Base-by-base conservation (phyloP, 1,140 invertebrate species). In the Pseudobourletiella spinata region DNA sequence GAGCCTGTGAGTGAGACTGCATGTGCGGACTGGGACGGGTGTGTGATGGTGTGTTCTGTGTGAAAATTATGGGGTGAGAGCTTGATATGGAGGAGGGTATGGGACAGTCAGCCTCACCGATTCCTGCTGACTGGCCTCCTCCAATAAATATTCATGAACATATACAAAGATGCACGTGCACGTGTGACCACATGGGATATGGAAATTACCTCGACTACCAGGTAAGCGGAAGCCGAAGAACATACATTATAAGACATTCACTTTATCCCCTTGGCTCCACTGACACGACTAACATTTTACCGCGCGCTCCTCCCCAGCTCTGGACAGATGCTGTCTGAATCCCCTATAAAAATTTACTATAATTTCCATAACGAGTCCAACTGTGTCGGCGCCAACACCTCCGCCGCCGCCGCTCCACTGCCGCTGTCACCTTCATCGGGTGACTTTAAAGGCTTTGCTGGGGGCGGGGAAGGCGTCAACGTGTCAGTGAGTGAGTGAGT, bases 121-220 rank as follows among this genome's bases (percentile, higher is more conserved):
- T n/a, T 59, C 20, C 59, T 61, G 56, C 77, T 57, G 75, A 77
- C 32, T 77, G 79, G 72, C 80, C 82, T 64, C 75, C 82, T 57
- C 84, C 86, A 72, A 76, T 84, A 55, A 87, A 90, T 77, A 82
- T 91, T 74, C 81, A 87, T 72, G 82, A 86, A 76, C 88, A 91
- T 79, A 89, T 90, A 74, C 85, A 88, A 76, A 83, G 83, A 72
- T 91, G 88, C 76, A 83, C 86, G 61, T 91, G 88, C 78, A 86
- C 86, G 69, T 91, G 88, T 79, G 87, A 89, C 79, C 88, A 91
- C 80, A 88, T 90, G 86, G 88, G 88, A 74, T 90, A 88, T 76
- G 88, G 88, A 66, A 89, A 89, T 79, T 89, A 86, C 74, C 85
- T 89, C 83, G 87, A 89, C 79, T 90, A 89, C 79, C 87, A 89